A percentile compares a stretch with the other conserved stretches of the same genome.
These are phyloP conservation scores for Hypomecis punctinalis DNA, from an alignment of 2,888 invertebrate species.

Conservation along the genomic window DNA sequence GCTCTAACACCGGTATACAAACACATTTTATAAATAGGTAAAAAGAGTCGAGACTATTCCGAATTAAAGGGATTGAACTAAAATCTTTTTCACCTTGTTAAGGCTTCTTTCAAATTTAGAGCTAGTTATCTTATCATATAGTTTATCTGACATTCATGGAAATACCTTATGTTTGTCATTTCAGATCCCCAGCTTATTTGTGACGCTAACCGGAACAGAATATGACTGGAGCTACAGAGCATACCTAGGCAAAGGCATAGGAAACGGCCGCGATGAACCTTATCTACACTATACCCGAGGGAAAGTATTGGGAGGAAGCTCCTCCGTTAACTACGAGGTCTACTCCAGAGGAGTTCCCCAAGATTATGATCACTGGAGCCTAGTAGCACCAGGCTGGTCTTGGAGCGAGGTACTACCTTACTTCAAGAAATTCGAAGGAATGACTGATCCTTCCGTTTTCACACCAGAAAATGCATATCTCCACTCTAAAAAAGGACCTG, in stretches of 20 bases:
- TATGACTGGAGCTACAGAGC: slow-evolving; percentile 60
- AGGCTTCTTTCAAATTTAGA: too few species aligned
- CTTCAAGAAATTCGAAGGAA: slow-evolving; percentile 63
- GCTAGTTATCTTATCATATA: too few species aligned
- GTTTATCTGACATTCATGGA: background rate
- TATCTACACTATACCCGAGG: slow-evolving; percentile 52
- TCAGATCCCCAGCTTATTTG: slow-evolving; percentile 61
- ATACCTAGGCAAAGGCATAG: slow-evolving; percentile 50
- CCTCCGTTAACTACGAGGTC: slow-evolving; percentile 60
- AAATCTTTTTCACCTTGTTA: too few species aligned
- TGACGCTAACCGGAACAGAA: slow-evolving; percentile 53
- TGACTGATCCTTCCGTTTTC: slow-evolving; percentile 57
- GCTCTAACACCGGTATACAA: too few species aligned
- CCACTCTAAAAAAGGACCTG: slow-evolving; percentile 62
- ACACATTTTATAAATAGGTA: too few species aligned
- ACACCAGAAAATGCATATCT: slow-evolving; percentile 50
- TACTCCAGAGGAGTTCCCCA: slow-evolving; percentile 60
- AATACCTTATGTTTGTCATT: slow-evolving; percentile 32
- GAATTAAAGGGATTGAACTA: too few species aligned
- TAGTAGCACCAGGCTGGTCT: slow-evolving; percentile 60
- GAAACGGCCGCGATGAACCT: slow-evolving; percentile 49
- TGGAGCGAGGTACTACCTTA: slow-evolving; percentile 60
- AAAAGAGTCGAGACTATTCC: too few species aligned
- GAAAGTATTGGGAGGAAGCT: slow-evolving; percentile 63
- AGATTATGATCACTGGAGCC: slow-evolving; percentile 61